These are phyloP conservation scores for Halyomorpha halys DNA, from an alignment of 1,140 invertebrate genomes.

Conservation along the genomic window DNA sequence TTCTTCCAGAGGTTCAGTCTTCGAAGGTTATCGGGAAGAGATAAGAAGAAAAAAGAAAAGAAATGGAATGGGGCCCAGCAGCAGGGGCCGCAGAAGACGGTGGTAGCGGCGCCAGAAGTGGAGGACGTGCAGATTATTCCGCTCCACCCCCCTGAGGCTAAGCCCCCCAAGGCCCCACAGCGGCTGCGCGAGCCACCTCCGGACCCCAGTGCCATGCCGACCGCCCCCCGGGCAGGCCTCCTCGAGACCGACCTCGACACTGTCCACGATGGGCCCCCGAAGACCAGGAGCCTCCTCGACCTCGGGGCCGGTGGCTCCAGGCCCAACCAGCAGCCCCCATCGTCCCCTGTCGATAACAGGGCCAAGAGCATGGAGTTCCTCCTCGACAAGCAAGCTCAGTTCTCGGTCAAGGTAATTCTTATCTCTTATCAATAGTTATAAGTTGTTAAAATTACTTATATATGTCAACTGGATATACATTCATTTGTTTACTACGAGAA, in stretches of 20 bases:
- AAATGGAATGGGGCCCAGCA: slow-evolving; percentile 33
- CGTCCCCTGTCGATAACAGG: slow-evolving; percentile 39
- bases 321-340: slow-evolving; percentile 31
- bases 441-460: too few relatives aligned
- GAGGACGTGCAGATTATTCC: slow-evolving; percentile 37
- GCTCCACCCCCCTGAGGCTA: slow-evolving; percentile 39
- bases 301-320: slow-evolving; percentile 47
- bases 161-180: slow-evolving; percentile 27
- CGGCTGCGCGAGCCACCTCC: slow-evolving; percentile 22
- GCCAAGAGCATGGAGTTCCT: slow-evolving; percentile 90
- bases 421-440: neutral
- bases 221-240: slow-evolving; percentile 30
- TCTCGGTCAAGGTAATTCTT: slow-evolving; percentile 53
- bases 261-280: slow-evolving; percentile 33
- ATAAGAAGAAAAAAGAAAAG: slow-evolving; percentile 33
- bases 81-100: slow-evolving; percentile 17
- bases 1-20: slow-evolving; percentile 44
- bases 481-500: too few relatives aligned
- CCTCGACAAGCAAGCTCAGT: slow-evolving; percentile 77
- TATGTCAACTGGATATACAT: too few relatives aligned
- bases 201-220: slow-evolving; percentile 24
- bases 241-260: slow-evolving; percentile 80
- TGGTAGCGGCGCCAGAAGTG: slow-evolving; percentile 21
- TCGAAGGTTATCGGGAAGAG: slow-evolving; percentile 39
- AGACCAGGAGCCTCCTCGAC: slow-evolving; percentile 67